A percentile compares a stretch with the other conserved stretches of the same genome.
phyloP scores from a whole-genome alignment of 2,888 invertebrate genomes.

The Caenorhabditis sp. region DNA sequence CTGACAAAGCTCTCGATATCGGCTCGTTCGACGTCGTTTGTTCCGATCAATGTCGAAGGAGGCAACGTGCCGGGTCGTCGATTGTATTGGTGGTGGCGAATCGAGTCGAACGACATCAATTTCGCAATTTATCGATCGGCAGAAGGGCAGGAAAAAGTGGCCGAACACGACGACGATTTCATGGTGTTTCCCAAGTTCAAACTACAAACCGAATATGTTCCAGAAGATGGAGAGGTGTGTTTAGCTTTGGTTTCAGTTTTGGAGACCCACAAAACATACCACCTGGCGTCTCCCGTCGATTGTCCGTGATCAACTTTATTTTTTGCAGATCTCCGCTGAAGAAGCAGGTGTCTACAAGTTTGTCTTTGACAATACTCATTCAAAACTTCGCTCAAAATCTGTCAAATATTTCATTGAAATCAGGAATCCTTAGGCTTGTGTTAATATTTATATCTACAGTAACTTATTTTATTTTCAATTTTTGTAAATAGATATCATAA shows the following conservation, averaged over 20 bases:
- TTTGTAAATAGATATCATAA: too few relatives aligned
- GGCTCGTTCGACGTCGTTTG: constrained; percentile 51
- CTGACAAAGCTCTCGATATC: constrained; percentile 56
- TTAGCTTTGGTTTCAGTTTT: background rate
- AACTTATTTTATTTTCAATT: too few relatives aligned
- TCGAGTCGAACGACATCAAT: constrained; percentile 51
- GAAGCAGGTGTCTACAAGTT: constrained; percentile 63
- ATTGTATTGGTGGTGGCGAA: constrained; percentile 63
- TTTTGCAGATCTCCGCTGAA: constrained; percentile 45
- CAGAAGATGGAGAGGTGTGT: constrained; percentile 58
- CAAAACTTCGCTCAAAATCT: constrained; percentile 52
- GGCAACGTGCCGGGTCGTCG: constrained; percentile 46
- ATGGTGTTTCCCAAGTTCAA: constrained; percentile 60
- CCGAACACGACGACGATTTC: constrained; percentile 58
- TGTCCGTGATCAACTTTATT: too few relatives aligned
- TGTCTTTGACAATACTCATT: constrained; percentile 64
- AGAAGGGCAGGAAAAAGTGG: constrained; percentile 36
- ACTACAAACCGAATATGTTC: constrained; percentile 63
- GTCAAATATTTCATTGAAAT: constrained; percentile 50
- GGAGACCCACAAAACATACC: background rate
- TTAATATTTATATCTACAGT: background rate
- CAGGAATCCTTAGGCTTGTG: constrained; percentile 1
- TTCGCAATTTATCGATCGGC: constrained; percentile 47
- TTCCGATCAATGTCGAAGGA: constrained; percentile 56
- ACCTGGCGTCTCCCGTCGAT: too few relatives aligned